phyloP scores from a whole-genome alignment of 2,888 invertebrate species.

The Napeogenes inachia region DNA sequence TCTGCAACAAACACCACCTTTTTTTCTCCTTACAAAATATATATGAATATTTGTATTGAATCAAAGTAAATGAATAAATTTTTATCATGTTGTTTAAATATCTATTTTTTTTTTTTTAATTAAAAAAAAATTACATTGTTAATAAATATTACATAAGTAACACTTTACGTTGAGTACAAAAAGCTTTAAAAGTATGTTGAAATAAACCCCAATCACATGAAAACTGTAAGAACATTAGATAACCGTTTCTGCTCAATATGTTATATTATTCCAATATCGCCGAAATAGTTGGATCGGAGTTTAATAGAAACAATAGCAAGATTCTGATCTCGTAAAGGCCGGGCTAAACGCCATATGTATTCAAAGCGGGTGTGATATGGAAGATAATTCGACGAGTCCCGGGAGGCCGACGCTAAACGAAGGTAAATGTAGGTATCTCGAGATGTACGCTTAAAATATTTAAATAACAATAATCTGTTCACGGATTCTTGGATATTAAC shows the following conservation, averaged over 20 bases:
- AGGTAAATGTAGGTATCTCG: conserved; percentile 1
- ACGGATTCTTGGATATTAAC: background rate
- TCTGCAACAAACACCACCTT: background rate
- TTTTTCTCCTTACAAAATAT: background rate
- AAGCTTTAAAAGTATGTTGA: background rate
- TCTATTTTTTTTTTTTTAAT: background rate
- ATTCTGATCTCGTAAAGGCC: conserved; percentile 13
- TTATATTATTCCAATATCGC: conserved; percentile 20
- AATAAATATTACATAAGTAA: no score
- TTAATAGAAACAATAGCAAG: conserved; percentile 18
- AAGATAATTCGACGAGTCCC: conserved; percentile 10
- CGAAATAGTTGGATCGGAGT: conserved; percentile 29
- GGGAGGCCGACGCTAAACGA: background rate
- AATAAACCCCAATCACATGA: background rate
- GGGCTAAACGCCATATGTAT: conserved; percentile 19
- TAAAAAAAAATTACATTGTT: no score
- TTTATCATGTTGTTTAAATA: no score
- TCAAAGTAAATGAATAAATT: no score
- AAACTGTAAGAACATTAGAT: conserved; percentile 1
- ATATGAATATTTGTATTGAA: no score
- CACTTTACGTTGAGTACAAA: background rate
- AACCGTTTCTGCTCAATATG: conserved; percentile 5
- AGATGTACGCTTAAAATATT: background rate
- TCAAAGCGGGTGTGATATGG: conserved; percentile 17
- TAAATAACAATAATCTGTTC: conserved; percentile 1